A percentile compares a stretch with the other conserved stretches of the same genome.
phyloP scores from a whole-genome alignment of 2,113 vertebrate genomes.

The Bolborhynchus lineola region DNA sequence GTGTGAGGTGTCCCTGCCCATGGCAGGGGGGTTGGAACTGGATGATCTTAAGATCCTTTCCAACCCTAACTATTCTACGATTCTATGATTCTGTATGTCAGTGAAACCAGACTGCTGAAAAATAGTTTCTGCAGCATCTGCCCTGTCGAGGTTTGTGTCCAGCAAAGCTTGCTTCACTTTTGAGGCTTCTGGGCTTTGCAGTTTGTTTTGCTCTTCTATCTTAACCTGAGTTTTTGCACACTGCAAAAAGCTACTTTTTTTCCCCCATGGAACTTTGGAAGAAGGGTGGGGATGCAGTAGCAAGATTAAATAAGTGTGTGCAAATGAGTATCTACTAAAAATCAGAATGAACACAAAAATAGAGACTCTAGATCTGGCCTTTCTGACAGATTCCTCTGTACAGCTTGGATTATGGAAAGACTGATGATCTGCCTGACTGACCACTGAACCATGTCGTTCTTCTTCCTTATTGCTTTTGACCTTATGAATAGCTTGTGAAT shows the following conservation, averaged over 20 bases:
- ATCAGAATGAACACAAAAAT: background rate
- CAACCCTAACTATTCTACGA: too few species aligned
- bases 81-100: background rate
- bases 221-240: background rate
- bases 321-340: background rate
- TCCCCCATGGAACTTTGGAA: background rate
- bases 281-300: background rate
- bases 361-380: background rate
- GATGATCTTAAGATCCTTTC: too few species aligned
- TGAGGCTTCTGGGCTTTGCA: background rate
- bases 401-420: conserved; percentile 1
- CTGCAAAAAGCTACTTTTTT: background rate
- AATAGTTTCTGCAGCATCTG: background rate
- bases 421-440: background rate
- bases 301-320: conserved; percentile 1
- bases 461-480: conserved; percentile 12
- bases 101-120: background rate
- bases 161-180: background rate
- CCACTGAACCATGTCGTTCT: background rate
- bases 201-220: background rate
- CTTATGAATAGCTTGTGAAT: background rate
- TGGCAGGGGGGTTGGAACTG: too few species aligned
- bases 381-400: conserved; percentile 5
- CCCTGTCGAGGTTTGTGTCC: background rate
- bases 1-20: too few species aligned